A percentile compares a stretch with the other conserved stretches of the same genome.
Conservation (phyloP, 2,113 vertebrate genomes). For the Crotophaga sulcirostris region DNA sequence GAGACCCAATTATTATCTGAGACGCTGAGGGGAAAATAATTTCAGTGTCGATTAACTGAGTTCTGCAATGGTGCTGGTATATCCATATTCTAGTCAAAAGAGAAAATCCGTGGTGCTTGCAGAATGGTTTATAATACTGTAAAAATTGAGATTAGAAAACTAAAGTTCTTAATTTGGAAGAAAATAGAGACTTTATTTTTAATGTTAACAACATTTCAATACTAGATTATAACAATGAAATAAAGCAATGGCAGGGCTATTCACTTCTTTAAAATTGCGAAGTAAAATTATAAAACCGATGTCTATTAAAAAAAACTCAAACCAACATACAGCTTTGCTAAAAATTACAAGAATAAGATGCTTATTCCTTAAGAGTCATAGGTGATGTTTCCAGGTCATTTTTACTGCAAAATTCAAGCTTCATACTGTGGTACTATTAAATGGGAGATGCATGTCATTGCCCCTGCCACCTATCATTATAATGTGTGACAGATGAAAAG, state of each 20-base stretch:
- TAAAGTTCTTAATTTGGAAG: neutral
- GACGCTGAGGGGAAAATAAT: neutral
- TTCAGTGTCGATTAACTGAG: neutral
- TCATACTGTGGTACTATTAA: neutral
- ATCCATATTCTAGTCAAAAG: neutral
- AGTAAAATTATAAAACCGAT: neutral
- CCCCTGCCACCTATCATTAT: neutral
- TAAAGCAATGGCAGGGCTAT: neutral
- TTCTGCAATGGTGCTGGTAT: neutral
- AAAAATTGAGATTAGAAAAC: neutral
- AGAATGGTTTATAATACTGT: neutral
- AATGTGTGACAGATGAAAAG: neutral
- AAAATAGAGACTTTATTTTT: neutral
- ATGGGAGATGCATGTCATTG: neutral
- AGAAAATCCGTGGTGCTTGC: neutral
- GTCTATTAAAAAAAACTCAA: neutral
- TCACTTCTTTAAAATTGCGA: neutral
- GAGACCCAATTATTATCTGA: neutral
- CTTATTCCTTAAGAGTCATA: neutral
- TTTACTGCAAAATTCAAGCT: neutral
- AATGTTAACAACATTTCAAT: neutral
- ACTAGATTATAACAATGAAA: neutral
- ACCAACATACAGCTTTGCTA: neutral
- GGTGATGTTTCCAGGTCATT: neutral
- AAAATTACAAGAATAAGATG: neutral